phyloP scores from a whole-genome alignment of 1,140 invertebrate species.

The Drosophila truncata region DNA sequence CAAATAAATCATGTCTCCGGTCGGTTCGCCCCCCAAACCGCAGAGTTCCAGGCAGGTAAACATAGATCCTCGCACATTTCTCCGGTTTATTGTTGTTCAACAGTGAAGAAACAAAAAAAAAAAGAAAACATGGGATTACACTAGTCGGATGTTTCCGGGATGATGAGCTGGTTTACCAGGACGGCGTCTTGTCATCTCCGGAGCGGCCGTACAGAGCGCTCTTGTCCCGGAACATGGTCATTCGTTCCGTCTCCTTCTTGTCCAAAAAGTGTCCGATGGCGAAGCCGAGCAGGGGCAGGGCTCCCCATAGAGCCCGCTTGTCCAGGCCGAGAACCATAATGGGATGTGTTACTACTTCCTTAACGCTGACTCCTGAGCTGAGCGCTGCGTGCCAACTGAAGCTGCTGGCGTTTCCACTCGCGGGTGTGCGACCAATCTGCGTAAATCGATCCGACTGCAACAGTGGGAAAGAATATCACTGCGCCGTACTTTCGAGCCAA shows the following conservation, averaged over 20 bases:
- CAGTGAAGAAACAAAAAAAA: constrained; percentile 33
- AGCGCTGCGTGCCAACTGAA: constrained; percentile 67
- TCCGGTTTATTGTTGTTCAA: constrained; percentile 66
- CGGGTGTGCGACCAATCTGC: constrained; percentile 90
- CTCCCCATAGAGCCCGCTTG: constrained; percentile 82
- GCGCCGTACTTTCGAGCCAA: constrained; percentile 87
- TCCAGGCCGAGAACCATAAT: constrained; percentile 87
- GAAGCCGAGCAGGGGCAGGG: constrained; percentile 87
- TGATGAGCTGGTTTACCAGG: constrained; percentile 86
- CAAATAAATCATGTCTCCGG: constrained; percentile 66
- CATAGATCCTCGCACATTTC: constrained; percentile 46
- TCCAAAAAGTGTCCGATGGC: constrained; percentile 89
- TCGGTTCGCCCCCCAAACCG: constrained; percentile 29
- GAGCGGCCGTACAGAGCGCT: constrained; percentile 90
- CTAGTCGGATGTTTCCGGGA: constrained; percentile 24
- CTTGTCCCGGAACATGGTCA: constrained; percentile 91
- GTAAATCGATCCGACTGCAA: constrained; percentile 87
- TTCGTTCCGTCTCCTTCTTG: constrained; percentile 88
- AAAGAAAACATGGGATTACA: constrained; percentile 38
- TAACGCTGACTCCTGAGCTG: constrained; percentile 65
- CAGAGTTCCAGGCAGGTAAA: constrained; percentile 43
- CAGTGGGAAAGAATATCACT: constrained; percentile 88
- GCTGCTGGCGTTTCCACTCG: constrained; percentile 88
- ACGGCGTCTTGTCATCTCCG: constrained; percentile 88
- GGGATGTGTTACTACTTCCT: constrained; percentile 4